Evolutionary conservation across 2,888 invertebrate genomes (phyloP), one percentile per base, ranked within the genome.

Genomic region (Villa cingulata): DNA sequence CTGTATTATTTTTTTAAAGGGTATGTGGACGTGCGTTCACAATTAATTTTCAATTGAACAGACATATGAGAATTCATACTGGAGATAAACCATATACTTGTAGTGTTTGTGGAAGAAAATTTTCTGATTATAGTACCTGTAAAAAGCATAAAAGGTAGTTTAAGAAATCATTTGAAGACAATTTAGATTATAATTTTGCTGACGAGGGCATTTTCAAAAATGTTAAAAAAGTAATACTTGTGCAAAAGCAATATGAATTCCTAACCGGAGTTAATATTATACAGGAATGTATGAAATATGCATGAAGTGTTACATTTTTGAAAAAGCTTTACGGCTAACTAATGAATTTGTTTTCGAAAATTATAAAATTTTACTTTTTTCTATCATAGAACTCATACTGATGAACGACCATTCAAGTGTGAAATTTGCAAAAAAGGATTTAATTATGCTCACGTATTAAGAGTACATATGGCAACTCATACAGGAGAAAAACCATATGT

Each of bases 91-190:
- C 70, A 0, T 69, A 66, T 43, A 58, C 49, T 23, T 69, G 69
- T 34, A 57, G 59, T 45, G 65, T 63, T 48, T 69, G 69, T 46
- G 59, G 62, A 20, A 56, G 69, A 2, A 58, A 56, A 20, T 69
- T 69, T 46, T 57, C 66, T 3, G 69, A 69, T 56, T 63, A 66
- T 15, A 66, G 68, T 3, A 63, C 68, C 7, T 58, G 64, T 38
- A 62, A 64, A 1, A 70, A 70, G 50, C 69, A 69, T 48, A 66
- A 69, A 56, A 59, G 68, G 67, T 68, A 52, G n/a, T n/a, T n/a
- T n/a, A 32, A 32, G 9, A 4, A 9, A 12, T 12, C 12, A 12
- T 14, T n/a, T n/a, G n/a, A n/a, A n/a, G n/a, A n/a, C n/a, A n/a
- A n/a, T n/a, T n/a, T n/a, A n/a, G n/a, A n/a, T n/a, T n/a, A n/a